Base-by-base conservation (phyloP, 2,797 vertebrate species). In the Poeciliopsis presidionis region DNA sequence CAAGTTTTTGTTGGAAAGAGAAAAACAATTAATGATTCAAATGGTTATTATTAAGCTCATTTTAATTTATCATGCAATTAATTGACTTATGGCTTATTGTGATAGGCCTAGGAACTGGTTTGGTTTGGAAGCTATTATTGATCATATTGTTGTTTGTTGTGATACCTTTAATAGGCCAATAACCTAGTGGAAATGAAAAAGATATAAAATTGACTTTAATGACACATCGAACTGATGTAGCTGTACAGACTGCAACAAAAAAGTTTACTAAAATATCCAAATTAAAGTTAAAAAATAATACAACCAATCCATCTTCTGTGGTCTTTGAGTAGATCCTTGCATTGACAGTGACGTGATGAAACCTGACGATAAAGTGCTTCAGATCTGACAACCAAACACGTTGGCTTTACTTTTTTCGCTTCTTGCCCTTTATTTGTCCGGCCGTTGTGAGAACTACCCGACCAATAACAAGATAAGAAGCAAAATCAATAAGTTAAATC, bases 401-500 rank as follows among this genome's bases (percentile, higher is more conserved):
- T 28, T 18, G 0, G 46, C 46, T 61, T 75, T 4, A 28, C 47
- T 71, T 71, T 57, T 57, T 2, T 67, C 9, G 0, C 22, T 57
- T 3, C 45, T 9, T 16, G 8, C 8, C 16, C 45, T 69, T 61
- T 63, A 67, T 49, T 53, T 8, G 0, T 18, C 75, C 7, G 0
- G 39, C 72, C 49, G 16, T 65, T 55, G 41, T 1, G 13, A 72
- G 33, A 80, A 53, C 7, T 46, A 43, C 80, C 73, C 49, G 16
- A 81, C 46, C n/a, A 51, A 47, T 43, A 16, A 59, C 61, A 30
- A 75, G 73, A 81, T 72, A 63, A 55, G 49, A 82, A 46, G 49
- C 11, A 4, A 67, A 71, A 81, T 86, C 12, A 41, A 81, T 75
- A 11, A 7, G 1, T 28, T 46, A 61, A 83, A 85, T 73, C 51